Base-by-base conservation (phyloP, 1,140 invertebrate species). In the Achroia grisella region DNA sequence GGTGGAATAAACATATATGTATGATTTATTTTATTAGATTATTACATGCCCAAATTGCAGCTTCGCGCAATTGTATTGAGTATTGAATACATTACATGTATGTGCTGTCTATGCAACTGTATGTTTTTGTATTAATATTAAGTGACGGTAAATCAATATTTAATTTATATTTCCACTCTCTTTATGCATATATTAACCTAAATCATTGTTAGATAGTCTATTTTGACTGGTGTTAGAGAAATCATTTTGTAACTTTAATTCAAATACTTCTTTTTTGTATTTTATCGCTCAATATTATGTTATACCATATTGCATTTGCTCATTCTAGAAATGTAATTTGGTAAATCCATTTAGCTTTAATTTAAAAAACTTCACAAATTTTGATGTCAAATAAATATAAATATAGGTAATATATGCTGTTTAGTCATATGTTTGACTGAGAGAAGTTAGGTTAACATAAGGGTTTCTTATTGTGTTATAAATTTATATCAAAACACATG, bases 371-470 rank as follows among this genome's bases (percentile, higher is more conserved):
- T 23, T 35, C 12, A 10, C 33, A 35, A 35, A 35, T 14, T 35
- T 35, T 14, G 12, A 14, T 14, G 1, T 6, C 6, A 2, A 23
- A 23, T n/a, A n/a, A n/a, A n/a, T n/a, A 34, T 39, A 2, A 33
- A 32, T 17, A 15, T 47, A 33, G n/a, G 11, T n/a, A 44, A 35
- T 29, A 6, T 27, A 61, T 67, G 48, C 56, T 58, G 54, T 60
- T 17, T 40, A 61, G 54, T 58, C 31, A 48, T 48, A 50, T 58
- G 51, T 55, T 60, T 41, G 56, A 68, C 51, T 61, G 62, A 68
- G 45, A 64, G 36, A 64, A 63, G 50, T 35, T 52, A 52, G 49
- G 17, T 3, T 23, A 23, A 23, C n/a, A 23, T 23, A 23, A 23
- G 17, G 45, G 33, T 50, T 62, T 51, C 13, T 39, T 27, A 39